Percentiles rank a stretch among this genome's conserved stretches.
phyloP scores from a whole-genome alignment of 1,140 invertebrate species.

The Chelonus insularis region DNA sequence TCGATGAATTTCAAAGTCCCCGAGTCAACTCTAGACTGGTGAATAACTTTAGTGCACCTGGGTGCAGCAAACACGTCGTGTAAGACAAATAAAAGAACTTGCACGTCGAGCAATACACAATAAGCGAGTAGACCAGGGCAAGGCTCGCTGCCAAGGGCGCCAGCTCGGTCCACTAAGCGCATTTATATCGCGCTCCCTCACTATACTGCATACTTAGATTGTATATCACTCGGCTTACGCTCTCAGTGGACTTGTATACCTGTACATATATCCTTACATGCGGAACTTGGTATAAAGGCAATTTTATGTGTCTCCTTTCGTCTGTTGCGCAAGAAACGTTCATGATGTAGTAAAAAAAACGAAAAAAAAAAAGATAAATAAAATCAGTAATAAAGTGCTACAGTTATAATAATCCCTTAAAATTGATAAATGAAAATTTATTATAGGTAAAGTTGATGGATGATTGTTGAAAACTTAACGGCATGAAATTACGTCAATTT shows the following conservation, averaged over 20 bases:
- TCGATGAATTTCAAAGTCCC: neutral
- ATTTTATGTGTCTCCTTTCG: too few species aligned
- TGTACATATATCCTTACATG: slow-evolving; percentile 2
- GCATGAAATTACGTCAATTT: slow-evolving; percentile 4
- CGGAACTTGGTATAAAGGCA: too few species aligned
- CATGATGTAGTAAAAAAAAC: too few species aligned
- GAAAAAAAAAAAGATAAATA: too few species aligned
- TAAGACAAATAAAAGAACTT: slow-evolving; percentile 8
- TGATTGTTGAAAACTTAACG: neutral
- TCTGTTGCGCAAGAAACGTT: too few species aligned
- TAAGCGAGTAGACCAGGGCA: slow-evolving; percentile 30
- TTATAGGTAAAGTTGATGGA: neutral
- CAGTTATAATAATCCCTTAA: too few species aligned
- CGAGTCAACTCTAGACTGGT: too few species aligned
- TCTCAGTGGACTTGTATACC: neutral
- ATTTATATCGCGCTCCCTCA: slow-evolving; percentile 5
- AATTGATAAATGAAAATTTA: too few species aligned
- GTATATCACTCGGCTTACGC: neutral
- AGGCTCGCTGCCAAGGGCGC: slow-evolving; percentile 41
- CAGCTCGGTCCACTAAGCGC: slow-evolving; percentile 36
- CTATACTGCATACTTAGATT: neutral
- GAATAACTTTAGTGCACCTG: neutral
- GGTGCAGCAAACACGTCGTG: slow-evolving; percentile 6
- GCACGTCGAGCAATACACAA: slow-evolving; percentile 16
- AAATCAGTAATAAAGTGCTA: too few species aligned